These are phyloP conservation scores for Philotrypesis tridentata DNA, from an alignment of 1,140 invertebrate genomes.

Conservation along the genomic window DNA sequence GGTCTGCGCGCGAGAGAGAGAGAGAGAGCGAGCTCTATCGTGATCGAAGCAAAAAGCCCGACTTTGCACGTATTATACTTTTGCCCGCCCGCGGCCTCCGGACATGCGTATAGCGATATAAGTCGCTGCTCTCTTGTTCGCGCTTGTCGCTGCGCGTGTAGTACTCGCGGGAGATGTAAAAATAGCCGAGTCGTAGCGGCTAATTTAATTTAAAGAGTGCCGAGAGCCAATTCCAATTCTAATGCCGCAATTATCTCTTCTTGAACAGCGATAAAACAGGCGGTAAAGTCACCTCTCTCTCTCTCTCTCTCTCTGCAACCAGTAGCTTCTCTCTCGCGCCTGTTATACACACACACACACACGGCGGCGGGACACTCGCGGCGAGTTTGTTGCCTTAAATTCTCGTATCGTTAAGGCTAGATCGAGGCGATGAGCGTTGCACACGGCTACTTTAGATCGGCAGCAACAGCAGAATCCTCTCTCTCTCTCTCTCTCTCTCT, in stretches of 20 bases:
- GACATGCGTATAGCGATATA: neutral
- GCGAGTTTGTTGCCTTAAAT: constrained; percentile 28
- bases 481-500: too few species aligned
- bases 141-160: too few species aligned
- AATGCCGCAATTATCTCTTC: constrained; percentile 15
- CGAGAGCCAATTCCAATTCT: neutral
- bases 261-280: neutral
- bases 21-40: neutral
- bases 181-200: neutral
- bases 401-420: constrained; percentile 39
- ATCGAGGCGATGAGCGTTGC: constrained; percentile 13
- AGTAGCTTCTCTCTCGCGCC: neutral
- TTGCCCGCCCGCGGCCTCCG: neutral
- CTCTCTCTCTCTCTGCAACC: too few species aligned
- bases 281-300: neutral
- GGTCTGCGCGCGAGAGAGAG: too few species aligned
- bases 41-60: neutral
- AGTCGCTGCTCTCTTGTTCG: neutral
- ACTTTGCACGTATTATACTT: neutral
- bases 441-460: constrained; percentile 36
- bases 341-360: too few species aligned
- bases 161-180: too few species aligned
- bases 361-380: neutral
- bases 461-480: neutral
- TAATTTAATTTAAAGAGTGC: constrained; percentile 10